Evolutionary conservation across 2,888 invertebrate species (phyloP), one percentile per base, ranked within the genome.

Genomic region (Lomographa bimaculata): DNA sequence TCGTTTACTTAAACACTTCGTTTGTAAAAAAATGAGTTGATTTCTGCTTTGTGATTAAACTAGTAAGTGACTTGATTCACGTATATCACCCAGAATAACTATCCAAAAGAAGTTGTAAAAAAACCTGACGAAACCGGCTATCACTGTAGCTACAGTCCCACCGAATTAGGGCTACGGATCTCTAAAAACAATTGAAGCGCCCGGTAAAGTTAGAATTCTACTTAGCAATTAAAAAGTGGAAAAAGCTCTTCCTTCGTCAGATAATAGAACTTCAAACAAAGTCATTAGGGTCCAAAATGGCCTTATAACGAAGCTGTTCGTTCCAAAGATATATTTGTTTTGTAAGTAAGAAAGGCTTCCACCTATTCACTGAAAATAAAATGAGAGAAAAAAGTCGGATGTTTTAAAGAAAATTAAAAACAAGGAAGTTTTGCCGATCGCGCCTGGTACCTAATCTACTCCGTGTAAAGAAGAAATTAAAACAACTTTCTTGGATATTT

Each of bases 331-430:
- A 79, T 76, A 79, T 75, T 66, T 71, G 61, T 78, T 79, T 78
- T 75, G 72, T 80, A 84, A 82, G 82, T 75, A 76, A 78, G 75
- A 77, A 80, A 84, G 78, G 76, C 77, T 80, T 79, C 77, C 71
- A 80, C 78, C 79, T 81, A 82, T 80, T 82, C 77, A 75, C 61
- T 74, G 71, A 68, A 82, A 85, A 83, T 77, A 86, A 81, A 86
- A 83, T 75, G 76, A 71, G 72, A 70, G 79, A 80, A 84, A 79
- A 87, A 47, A 35, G 25, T 74, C 76, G 74, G 70, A 82, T 83
- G 84, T 87, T 84, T 84, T 86, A 82, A 87, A 87, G 84, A 86
- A 89, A 89, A 87, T 87, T 86, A 85, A 89, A 87, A 85, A 86
- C 80, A 82, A 73, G 84, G 79, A 87, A 87, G 83, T 85, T 85